Evolutionary conservation across 2,113 vertebrate species (phyloP).

Genomic region (Tricholaema leucomelas): DNA sequence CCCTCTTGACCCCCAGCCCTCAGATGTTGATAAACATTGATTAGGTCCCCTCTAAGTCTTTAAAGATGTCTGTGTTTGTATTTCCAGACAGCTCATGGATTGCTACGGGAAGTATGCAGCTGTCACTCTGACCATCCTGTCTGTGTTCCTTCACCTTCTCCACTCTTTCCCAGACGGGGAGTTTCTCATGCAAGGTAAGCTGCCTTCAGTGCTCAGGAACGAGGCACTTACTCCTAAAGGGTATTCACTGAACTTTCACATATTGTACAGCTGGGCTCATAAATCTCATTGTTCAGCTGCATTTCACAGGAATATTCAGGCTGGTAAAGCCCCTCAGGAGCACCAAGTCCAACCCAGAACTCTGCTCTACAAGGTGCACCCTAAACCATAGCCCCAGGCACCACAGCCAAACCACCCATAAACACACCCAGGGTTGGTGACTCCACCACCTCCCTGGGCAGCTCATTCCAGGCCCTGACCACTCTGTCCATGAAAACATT

Average conservation of each 20-base stretch:
- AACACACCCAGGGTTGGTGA: no score
- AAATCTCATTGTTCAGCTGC: background rate
- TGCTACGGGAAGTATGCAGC: constrained; percentile 81
- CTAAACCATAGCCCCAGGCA: no score
- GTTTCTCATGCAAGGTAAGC: constrained; percentile 82
- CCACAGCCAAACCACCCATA: no score
- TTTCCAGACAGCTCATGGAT: constrained; percentile 76
- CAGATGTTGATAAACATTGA: no score
- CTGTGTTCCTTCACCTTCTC: constrained; percentile 82
- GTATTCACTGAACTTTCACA: background rate
- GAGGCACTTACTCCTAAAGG: background rate
- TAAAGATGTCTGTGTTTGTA: background rate
- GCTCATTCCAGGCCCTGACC: no score
- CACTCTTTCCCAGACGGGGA: constrained; percentile 86
- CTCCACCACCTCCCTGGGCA: no score
- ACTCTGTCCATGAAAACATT: no score
- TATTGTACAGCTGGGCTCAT: background rate
- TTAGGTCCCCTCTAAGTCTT: no score
- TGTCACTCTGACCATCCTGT: constrained; percentile 79
- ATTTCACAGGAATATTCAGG: background rate
- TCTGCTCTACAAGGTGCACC: no score
- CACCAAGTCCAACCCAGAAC: no score
- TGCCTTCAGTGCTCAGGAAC: background rate
- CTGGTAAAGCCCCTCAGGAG: no score
- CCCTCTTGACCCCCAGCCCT: no score